Conservation (phyloP, 2,888 invertebrate species). For the Sphecodes monilicornis region DNA sequence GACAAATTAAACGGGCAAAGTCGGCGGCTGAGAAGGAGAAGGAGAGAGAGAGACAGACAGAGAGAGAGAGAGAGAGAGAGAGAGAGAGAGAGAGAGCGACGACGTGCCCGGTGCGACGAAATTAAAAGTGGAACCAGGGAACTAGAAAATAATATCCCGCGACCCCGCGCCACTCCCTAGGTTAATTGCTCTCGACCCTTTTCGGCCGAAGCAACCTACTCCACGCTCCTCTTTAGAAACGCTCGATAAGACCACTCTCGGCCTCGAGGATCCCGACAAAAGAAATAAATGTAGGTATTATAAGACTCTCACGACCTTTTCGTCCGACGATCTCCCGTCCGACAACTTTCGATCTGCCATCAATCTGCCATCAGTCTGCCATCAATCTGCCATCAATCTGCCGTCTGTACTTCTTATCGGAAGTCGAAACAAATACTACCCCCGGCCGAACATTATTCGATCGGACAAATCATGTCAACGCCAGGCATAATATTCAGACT, state of each 20-base stretch:
- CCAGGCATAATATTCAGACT: too few relatives aligned
- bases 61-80: background rate
- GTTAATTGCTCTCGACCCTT: conserved; percentile 73
- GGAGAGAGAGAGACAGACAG: background rate
- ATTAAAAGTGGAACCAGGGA: conserved; percentile 52
- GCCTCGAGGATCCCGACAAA: conserved; percentile 29
- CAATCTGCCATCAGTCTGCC: background rate
- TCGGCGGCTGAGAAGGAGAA: background rate
- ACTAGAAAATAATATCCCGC: conserved; percentile 51
- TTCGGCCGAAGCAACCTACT: conserved; percentile 38
- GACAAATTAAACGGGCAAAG: conserved; percentile 42
- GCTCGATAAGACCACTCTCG: conserved; percentile 40
- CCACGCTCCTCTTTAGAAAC: conserved; percentile 35
- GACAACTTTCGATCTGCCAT: background rate
- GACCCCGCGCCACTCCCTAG: conserved; percentile 42
- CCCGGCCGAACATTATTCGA: background rate
- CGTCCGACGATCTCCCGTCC: background rate
- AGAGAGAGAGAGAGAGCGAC: background rate
- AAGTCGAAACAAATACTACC: background rate
- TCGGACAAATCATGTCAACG: background rate
- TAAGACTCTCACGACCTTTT: background rate
- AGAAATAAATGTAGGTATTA: conserved; percentile 23
- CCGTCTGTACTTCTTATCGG: background rate
- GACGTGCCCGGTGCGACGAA: conserved; percentile 35
- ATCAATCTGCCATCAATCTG: background rate